Percentiles rank a stretch among this genome's conserved stretches.
Conservation (phyloP, 2,888 invertebrate species). For the Eupsilia transversa region DNA sequence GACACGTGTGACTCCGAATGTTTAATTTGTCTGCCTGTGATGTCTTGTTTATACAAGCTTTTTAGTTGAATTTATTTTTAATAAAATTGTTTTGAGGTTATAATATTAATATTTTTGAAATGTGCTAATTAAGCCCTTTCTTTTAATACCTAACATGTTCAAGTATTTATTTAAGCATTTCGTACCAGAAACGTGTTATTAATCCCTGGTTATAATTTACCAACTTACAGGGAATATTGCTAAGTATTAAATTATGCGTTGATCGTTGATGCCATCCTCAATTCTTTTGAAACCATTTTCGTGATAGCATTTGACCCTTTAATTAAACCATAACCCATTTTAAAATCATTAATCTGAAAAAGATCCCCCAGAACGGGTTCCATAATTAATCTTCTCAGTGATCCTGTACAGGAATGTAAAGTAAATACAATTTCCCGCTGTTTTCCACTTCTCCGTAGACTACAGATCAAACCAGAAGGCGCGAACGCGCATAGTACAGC, state of each 20-base stretch:
- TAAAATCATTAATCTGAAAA: slow-evolving; percentile 29
- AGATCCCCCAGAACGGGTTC: slow-evolving; percentile 5
- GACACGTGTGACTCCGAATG: too few relatives aligned
- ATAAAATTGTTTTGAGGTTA: too few relatives aligned
- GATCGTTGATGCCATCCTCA: too few relatives aligned
- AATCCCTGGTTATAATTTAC: background rate
- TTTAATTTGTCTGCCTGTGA: too few relatives aligned
- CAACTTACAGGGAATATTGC: background rate
- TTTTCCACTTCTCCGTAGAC: slow-evolving; percentile 5
- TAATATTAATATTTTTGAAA: too few relatives aligned
- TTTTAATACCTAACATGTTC: too few relatives aligned
- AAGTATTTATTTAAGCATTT: too few relatives aligned
- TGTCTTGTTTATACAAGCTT: too few relatives aligned
- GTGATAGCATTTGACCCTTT: background rate
- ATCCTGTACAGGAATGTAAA: slow-evolving; percentile 43
- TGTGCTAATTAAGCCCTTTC: too few relatives aligned
- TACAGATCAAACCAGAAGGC: slow-evolving; percentile 5
- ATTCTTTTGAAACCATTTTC: background rate
- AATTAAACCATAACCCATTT: background rate
- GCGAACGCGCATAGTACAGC: too few relatives aligned
- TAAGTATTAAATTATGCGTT: background rate
- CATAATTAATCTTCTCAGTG: slow-evolving; percentile 43
- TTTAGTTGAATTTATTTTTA: too few relatives aligned
- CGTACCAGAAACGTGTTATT: background rate
- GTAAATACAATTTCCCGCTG: slow-evolving; percentile 36